Percentiles rank a stretch among this genome's conserved stretches.
Conservation (phyloP, 2,888 invertebrate genomes). For the Cephus rjabovi region DNA sequence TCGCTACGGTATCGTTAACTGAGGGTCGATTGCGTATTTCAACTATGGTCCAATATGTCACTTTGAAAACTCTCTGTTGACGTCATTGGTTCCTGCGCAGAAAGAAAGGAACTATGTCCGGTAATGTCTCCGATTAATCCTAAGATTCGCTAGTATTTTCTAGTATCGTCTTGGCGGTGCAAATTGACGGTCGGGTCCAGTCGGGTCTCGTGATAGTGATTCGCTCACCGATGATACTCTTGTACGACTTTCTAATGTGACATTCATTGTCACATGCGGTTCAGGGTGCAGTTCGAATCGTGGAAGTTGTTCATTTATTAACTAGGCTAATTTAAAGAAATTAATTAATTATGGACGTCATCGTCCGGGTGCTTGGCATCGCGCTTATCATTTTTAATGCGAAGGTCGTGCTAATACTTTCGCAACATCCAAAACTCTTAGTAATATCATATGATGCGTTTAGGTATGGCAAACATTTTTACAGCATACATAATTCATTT, state of each 20-base stretch:
- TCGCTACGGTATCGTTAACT: not conserved
- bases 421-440: slow-evolving; percentile 69
- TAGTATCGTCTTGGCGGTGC: not conserved
- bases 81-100: not conserved
- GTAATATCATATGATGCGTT: slow-evolving; percentile 80
- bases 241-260: not conserved
- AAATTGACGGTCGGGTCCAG: not conserved
- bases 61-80: not conserved
- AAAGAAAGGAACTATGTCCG: not conserved
- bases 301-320: not conserved
- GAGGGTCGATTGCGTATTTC: too few relatives aligned
- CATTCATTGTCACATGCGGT: not conserved
- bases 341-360: not conserved
- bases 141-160: too few relatives aligned
- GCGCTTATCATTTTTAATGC: slow-evolving; percentile 30
- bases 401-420: slow-evolving; percentile 46
- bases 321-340: not conserved
- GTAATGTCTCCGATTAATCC: not conserved
- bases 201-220: not conserved
- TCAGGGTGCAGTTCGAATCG: not conserved
- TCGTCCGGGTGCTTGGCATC: not conserved
- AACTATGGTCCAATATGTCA: not conserved
- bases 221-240: not conserved
- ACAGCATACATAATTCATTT: not conserved
- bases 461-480: slow-evolving; percentile 42